Evolutionary conservation across 2,888 invertebrate genomes (phyloP).

Genomic region (Icerya purchasi): DNA sequence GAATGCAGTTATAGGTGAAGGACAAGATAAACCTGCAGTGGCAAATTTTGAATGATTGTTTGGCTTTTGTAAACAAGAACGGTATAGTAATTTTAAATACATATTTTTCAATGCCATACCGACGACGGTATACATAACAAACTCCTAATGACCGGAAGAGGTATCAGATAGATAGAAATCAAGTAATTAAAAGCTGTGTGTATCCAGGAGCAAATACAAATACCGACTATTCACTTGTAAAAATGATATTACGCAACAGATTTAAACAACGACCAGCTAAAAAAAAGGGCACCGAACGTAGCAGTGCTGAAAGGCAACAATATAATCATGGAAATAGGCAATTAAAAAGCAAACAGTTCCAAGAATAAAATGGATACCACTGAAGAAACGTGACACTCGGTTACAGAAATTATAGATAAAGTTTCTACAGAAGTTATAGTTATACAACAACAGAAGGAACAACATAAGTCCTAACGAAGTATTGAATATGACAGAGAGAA

Average conservation of each 20-base stretch:
- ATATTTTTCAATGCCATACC: no score
- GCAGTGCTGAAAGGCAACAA: no score
- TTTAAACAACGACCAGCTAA: background rate
- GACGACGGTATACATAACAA: background rate
- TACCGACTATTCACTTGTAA: background rate
- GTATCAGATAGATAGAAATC: background rate
- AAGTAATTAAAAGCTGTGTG: background rate
- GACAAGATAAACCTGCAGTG: background rate
- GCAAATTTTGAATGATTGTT: background rate
- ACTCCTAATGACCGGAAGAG: background rate
- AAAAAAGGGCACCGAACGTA: background rate
- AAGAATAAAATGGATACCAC: background rate
- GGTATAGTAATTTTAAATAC: background rate
- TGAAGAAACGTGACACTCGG: background rate
- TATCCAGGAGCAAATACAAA: background rate
- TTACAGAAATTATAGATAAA: background rate
- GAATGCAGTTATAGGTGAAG: background rate
- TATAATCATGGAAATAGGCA: background rate
- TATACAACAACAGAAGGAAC: background rate
- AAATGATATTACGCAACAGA: background rate
- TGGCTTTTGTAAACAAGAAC: background rate
- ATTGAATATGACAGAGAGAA: background rate
- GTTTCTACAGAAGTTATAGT: background rate
- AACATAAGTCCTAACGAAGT: background rate
- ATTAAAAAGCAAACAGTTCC: background rate